Base-by-base conservation (phyloP, 2,888 invertebrate species). In the Caenorhabditis angaria region DNA sequence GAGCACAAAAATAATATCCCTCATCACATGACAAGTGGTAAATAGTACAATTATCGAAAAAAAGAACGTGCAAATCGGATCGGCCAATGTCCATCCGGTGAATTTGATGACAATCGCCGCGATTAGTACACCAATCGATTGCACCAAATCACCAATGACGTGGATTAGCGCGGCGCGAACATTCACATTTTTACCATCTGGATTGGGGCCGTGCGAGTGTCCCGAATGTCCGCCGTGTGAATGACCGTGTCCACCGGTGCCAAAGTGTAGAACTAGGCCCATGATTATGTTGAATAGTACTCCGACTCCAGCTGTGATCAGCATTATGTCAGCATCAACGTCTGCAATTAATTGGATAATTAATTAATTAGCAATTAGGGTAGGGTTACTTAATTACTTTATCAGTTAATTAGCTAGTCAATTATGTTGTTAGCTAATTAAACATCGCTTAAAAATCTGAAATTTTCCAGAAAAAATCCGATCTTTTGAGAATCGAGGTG, bases 61-160 rank as follows among this genome's bases (percentile, higher is more conserved):
- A 66, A 97, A 87, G 90, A 97, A 97, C 2, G 97, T 97, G 89
- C 97, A 97, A 88, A 97, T 94, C 27, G 97, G 97, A 90, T 97
- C 97, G 58, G 96, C 94, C 64, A 97, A 91, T 78, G 91, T 92
- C 93, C 94, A 97, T 35, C 74, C 81, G 51, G 85, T 86, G 77
- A 82, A 84, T 70, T 91, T 88, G 81, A 97, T 95, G 64, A 95
- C 91, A 62, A 94, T 89, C 41, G 97, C 95, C 0, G 97, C 97
- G 35, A 94, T 88, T 72, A 97, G 91, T 0, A 97, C 97, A 0
- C 97, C 97, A 85, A 94, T 91, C 90, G 95, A 96, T 88, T 94
- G 94, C 78, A 97, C 90, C 87, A 97, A 93, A 90, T 97, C 97
- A 0, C 97, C 97, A 68, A 97, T 88, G 59, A 97, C 97, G 89